Base-by-base conservation (phyloP, 1,140 invertebrate genomes). In the Drosophila sproati region DNA sequence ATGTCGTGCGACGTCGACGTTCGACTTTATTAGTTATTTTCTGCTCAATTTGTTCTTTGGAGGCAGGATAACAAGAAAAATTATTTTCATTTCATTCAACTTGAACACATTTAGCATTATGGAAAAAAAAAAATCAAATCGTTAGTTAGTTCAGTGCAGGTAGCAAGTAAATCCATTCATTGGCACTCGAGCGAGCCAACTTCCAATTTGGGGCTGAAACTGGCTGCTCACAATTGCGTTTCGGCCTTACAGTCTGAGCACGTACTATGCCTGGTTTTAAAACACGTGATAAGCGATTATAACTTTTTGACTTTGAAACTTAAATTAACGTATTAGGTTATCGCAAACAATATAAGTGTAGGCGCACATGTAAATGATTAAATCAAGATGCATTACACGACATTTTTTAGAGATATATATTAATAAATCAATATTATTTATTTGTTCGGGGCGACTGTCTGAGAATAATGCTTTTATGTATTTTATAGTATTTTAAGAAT, bases 11-110 rank as follows among this genome's bases (percentile, higher is more conserved):
- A 72, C 61, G 57, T 73, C 80, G 78, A 72, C 78, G 88, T 91
- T 85, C 81, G 81, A 88, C 89, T 89, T 91, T 91, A 91, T 91
- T 91, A 91, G 89, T 89, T 89, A 91, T 91, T 91, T 91, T 91
- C 83, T 83, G 89, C 89, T 91, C 89, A 91, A 91, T 91, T 91
- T 91, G 83, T 82, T 82, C 70, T 75, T 55, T 60, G 70, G 75
- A 82, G 88, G 76, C 83, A 91, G 89, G 89, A 91, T 91, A 91
- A 91, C 89, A 91, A 91, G 89, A 89, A 85, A 91, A 91, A 91
- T 91, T 91, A 91, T 91, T 91, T 91, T 91, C 89, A 85, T 86
- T 90, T 89, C 85, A 88, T 89, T 88, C 85, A 85, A 89, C 85
- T 89, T 81, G 80, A 89, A 89, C 85, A 80, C 85, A 86, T 85